phyloP scores from a whole-genome alignment of 2,888 invertebrate genomes.

The Eurytoma adleriae region DNA sequence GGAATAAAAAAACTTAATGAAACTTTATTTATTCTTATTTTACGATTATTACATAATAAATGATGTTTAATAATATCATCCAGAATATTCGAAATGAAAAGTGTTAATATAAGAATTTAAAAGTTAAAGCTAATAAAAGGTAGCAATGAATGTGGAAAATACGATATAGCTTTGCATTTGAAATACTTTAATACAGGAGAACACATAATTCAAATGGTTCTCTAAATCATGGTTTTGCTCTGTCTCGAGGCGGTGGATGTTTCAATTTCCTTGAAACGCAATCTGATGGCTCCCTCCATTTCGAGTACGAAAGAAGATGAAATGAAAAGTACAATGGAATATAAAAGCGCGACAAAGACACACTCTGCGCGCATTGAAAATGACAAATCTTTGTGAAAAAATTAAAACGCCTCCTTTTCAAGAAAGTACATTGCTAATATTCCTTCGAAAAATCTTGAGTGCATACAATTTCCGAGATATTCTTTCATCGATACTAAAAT shows the following conservation, averaged over 20 bases:
- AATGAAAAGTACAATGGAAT: slow-evolving; percentile 57
- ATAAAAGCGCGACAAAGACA: slow-evolving; percentile 50
- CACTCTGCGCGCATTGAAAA: slow-evolving; percentile 4
- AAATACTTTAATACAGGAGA: slow-evolving; percentile 70
- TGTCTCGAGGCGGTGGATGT: slow-evolving; percentile 76
- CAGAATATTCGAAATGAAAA: no score
- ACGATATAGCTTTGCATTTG: slow-evolving; percentile 69
- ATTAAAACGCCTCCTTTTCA: slow-evolving; percentile 22
- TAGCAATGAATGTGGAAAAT: slow-evolving; percentile 49
- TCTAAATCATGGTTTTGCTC: slow-evolving; percentile 73
- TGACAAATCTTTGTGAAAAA: slow-evolving; percentile 24
- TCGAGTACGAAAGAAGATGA: slow-evolving; percentile 59
- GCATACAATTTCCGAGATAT: neutral
- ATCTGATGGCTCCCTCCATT: slow-evolving; percentile 78
- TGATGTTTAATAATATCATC: no score
- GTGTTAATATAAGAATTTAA: no score
- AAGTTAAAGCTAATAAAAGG: slow-evolving; percentile 2
- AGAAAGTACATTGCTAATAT: neutral
- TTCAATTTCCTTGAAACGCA: slow-evolving; percentile 89
- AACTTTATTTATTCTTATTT: no score
- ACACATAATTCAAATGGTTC: slow-evolving; percentile 74
- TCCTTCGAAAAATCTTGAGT: neutral
- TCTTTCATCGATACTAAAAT: no score
- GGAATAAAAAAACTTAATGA: no score
- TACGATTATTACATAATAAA: no score